phyloP scores from a whole-genome alignment of 2,888 invertebrate genomes.

The Sesamia inferens region DNA sequence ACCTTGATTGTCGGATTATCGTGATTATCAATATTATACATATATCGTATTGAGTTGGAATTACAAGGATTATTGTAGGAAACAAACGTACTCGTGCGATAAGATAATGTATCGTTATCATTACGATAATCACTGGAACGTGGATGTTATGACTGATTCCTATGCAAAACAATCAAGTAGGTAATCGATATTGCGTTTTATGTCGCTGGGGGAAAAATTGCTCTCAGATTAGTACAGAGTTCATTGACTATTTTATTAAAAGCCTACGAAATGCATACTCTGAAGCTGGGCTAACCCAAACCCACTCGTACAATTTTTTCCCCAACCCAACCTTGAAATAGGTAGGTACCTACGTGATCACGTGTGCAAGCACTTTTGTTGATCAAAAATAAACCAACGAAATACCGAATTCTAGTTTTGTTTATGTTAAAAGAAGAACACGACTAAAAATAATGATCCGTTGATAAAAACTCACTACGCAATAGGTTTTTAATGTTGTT shows the following conservation, averaged over 20 bases:
- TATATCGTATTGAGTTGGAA: conserved; percentile 47
- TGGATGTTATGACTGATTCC: conserved; percentile 56
- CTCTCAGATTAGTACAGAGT: neutral
- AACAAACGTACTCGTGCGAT: conserved; percentile 50
- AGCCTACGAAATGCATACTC: too few species aligned
- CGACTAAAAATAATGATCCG: conserved; percentile 13
- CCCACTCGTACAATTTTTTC: neutral
- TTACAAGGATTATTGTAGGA: conserved; percentile 46
- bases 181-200: conserved; percentile 32
- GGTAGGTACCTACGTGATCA: too few species aligned
- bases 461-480: conserved; percentile 23
- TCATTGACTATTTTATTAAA: neutral
- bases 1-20: conserved; percentile 38
- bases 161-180: conserved; percentile 42
- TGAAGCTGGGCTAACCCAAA: neutral
- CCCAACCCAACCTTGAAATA: too few species aligned
- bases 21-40: conserved; percentile 48
- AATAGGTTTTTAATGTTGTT: neutral
- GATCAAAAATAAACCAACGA: neutral
- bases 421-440: conserved; percentile 12
- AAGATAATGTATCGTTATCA: conserved; percentile 51
- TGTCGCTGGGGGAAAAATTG: neutral
- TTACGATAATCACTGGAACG: conserved; percentile 54
- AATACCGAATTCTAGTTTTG: neutral
- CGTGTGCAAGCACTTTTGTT: neutral